Evolutionary conservation across 2,113 vertebrate species (phyloP).

Genomic region (Lampris incognitus): DNA sequence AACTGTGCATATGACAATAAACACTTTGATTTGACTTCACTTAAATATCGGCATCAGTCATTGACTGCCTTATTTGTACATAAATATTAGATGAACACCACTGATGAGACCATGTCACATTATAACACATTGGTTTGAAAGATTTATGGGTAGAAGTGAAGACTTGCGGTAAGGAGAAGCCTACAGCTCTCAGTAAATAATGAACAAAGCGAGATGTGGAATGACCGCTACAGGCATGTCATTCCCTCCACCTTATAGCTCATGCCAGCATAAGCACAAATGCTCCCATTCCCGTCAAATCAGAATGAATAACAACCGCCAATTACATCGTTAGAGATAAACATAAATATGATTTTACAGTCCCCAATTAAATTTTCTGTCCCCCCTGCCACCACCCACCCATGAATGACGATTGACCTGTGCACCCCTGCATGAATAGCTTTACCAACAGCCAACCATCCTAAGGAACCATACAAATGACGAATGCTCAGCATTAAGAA

Average conservation of each 20-base stretch:
- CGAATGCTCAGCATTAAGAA: conserved; percentile 34
- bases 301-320: conserved; percentile 17
- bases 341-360: conserved; percentile 44
- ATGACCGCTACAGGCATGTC: background rate
- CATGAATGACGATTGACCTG: conserved; percentile 41
- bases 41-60: no score
- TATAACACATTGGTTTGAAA: background rate
- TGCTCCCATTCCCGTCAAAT: background rate
- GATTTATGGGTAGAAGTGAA: background rate
- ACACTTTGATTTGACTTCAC: no score
- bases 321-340: conserved; percentile 27
- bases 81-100: no score
- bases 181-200: background rate
- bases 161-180: background rate
- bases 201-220: background rate
- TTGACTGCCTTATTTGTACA: background rate
- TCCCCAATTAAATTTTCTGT: conserved; percentile 44
- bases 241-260: background rate
- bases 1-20: no score
- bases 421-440: conserved; percentile 39
- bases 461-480: conserved; percentile 47
- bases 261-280: background rate
- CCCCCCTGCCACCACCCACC: background rate
- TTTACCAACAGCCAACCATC: conserved; percentile 48
- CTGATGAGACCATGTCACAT: no score